These are phyloP conservation scores for Aphis gossypii DNA, from an alignment of 1,140 invertebrate genomes.

Conservation along the genomic window DNA sequence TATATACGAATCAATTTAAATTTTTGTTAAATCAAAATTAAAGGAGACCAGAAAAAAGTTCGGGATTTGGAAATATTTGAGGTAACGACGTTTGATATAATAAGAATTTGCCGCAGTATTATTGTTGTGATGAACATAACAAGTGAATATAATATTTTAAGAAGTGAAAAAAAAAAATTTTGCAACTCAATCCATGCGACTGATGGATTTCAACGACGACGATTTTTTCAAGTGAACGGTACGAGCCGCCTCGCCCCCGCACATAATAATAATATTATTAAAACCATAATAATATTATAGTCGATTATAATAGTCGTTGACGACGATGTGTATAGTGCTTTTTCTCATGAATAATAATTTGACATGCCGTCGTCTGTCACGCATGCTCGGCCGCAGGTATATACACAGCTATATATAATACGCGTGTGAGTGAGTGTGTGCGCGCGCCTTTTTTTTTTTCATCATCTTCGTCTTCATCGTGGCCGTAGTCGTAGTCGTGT, in stretches of 20 bases:
- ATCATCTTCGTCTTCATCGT: neutral
- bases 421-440: neutral
- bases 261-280: neutral
- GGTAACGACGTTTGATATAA: too few species aligned
- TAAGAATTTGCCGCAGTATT: neutral
- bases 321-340: constrained; percentile 10
- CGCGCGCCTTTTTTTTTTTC: constrained; percentile 24
- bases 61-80: too few species aligned
- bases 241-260: neutral
- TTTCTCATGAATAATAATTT: constrained; percentile 58
- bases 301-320: constrained; percentile 1
- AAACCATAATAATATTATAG: constrained; percentile 4
- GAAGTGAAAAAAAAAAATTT: neutral
- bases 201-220: neutral
- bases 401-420: neutral
- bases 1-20: neutral
- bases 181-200: neutral
- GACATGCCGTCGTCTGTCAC: constrained; percentile 56
- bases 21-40: too few species aligned
- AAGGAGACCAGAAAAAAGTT: too few species aligned
- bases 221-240: neutral
- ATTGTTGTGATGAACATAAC: neutral
- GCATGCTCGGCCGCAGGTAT: constrained; percentile 49
- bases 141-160: neutral
- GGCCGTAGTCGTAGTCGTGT: neutral